Conservation (phyloP, 2,797 vertebrate genomes). For the Myotis myotis region DNA sequence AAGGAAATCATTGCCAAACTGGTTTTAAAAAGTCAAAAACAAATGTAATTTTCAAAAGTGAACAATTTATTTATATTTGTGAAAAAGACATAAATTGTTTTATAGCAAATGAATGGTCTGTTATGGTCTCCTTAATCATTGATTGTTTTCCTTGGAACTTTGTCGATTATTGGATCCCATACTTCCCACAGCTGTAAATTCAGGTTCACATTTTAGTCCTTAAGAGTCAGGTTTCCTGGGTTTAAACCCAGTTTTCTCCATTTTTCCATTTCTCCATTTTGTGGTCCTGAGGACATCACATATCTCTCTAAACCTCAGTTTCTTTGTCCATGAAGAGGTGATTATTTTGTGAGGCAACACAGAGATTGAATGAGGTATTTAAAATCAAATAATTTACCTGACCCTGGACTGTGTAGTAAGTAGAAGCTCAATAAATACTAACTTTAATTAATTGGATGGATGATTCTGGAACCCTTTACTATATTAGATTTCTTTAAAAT, state of each 20-base stretch:
- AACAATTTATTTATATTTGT: background rate
- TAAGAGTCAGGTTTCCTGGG: background rate
- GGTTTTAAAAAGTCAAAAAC: conserved; percentile 26
- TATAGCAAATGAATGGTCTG: background rate
- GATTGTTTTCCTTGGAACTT: conserved; percentile 55
- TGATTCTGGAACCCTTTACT: background rate
- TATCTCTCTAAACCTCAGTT: background rate
- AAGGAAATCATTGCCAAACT: background rate
- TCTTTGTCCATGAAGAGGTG: background rate
- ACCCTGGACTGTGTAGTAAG: background rate
- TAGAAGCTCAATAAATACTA: background rate
- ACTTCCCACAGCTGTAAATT: conserved; percentile 41
- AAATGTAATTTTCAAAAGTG: background rate
- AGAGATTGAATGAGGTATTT: background rate
- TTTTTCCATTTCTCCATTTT: background rate
- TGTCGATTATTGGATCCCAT: background rate
- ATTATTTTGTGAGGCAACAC: background rate
- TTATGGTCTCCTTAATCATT: conserved; percentile 62
- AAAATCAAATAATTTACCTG: background rate
- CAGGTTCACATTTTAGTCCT: conserved; percentile 32
- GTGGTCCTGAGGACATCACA: background rate
- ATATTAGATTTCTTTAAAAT: conserved; percentile 26
- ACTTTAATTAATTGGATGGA: background rate
- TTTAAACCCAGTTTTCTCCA: background rate
- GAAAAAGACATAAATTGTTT: background rate